phyloP scores from a whole-genome alignment of 2,113 vertebrate species.

The Albula glossodonta region DNA sequence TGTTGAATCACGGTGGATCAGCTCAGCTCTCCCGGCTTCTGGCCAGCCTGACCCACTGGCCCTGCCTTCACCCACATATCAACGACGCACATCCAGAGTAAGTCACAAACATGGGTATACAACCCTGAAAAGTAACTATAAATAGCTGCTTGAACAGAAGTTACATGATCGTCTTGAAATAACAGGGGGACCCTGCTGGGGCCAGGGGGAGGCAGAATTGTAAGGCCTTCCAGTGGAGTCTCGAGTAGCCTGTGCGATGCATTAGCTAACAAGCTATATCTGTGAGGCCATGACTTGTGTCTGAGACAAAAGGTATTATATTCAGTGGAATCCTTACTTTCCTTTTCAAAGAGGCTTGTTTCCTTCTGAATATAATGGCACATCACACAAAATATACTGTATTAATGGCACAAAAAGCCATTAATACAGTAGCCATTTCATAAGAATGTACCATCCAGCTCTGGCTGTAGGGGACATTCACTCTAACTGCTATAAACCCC shows the following conservation, averaged over 20 bases:
- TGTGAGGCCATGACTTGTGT: not conserved
- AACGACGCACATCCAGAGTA: not conserved
- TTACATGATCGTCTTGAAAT: too few relatives aligned
- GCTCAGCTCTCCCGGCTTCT: not conserved
- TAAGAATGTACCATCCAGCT: not conserved
- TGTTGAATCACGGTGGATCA: not conserved
- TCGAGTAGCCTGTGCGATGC: too few relatives aligned
- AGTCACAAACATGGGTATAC: not conserved
- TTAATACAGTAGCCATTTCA: too few relatives aligned
- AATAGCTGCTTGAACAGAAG: too few relatives aligned
- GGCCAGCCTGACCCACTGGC: not conserved
- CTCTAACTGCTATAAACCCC: not conserved
- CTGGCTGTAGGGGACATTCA: too few relatives aligned
- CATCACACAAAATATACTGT: not conserved
- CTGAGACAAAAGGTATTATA: not conserved
- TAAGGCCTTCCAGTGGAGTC: too few relatives aligned
- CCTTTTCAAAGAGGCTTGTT: not conserved
- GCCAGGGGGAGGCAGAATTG: too few relatives aligned
- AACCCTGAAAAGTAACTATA: too few relatives aligned
- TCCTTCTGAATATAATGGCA: not conserved
- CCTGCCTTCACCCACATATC: not conserved
- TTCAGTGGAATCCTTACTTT: not conserved
- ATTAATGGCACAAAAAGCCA: not conserved
- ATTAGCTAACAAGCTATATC: not conserved
- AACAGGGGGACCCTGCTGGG: too few relatives aligned